Base-by-base conservation (phyloP, 2,113 vertebrate genomes). In the Lycocorax pyrrhopterus region DNA sequence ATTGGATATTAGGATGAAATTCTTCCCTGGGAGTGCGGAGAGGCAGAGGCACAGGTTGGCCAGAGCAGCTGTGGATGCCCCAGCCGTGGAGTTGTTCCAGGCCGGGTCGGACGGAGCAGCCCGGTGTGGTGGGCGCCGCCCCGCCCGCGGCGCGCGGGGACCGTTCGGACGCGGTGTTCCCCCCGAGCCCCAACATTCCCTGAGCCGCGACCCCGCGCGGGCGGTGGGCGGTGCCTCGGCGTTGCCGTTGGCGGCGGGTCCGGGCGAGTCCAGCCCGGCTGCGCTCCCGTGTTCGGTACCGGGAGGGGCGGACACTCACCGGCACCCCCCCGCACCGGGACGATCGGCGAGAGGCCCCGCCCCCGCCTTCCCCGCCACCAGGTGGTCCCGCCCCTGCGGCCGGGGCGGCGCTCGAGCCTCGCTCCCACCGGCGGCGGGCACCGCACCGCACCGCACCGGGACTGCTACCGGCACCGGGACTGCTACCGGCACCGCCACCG, bases 331-430 rank as follows among this genome's bases (percentile, higher is more conserved):
- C 33, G 52, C 67, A 46, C 72, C 64, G 84, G 79, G 67, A 75
- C 63, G 56, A 46, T 25, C 55, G 44, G 29, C 10, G 29, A 2
- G 55, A 85, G 56, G 85, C 87, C 18, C 76, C 84, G 83, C 78
- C 77, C 30, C 69, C 35, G 66, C 86, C 86, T 84, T 89, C 86
- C 86, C 86, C 91, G 80, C 91, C 91, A 84, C 91, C 91, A 89
- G 91, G 91, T 89, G 91, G 91, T 60, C 84, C 91, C 90, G 90
- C 90, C 90, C 90, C 78, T 92, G 84, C 90, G 78, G 84, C 84
- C 84, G 90, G 84, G 90, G 90, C 90, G 90, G 90, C 17, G 90
- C 64, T 87, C 71, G 43, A 87, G 71, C 71, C 90, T 87, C 63
- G 56, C 43, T 87, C 63, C 63, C 56, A 82, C 76, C 84, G 90